Conservation (phyloP, 30 jellyfish, hydroid and myxozoan species). For the Catostylus mosaicus region DNA sequence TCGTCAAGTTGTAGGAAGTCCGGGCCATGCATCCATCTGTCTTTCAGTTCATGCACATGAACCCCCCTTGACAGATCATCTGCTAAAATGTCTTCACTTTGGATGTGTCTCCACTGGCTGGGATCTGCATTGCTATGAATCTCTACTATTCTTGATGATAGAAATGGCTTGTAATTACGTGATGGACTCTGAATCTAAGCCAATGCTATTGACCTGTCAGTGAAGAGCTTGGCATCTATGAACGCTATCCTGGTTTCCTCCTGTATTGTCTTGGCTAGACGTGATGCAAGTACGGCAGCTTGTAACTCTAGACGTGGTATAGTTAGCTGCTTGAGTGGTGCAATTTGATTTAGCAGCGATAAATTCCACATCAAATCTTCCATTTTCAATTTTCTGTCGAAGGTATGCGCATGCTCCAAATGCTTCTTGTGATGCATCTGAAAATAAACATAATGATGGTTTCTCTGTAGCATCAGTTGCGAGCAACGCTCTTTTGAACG, state of each 20-base stretch:
- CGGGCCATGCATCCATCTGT: slow-evolving; percentile 74
- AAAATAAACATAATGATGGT: slow-evolving; percentile 47
- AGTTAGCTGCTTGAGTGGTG: slow-evolving; percentile 68
- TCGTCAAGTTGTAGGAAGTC: slow-evolving; percentile 57
- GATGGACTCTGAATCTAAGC: slow-evolving; percentile 73
- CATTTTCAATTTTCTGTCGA: slow-evolving; percentile 53
- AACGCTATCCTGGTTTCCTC: slow-evolving; percentile 60
- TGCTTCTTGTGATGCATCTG: slow-evolving; percentile 75
- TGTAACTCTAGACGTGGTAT: slow-evolving; percentile 70
- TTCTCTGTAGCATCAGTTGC: slow-evolving; percentile 64
- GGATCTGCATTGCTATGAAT: slow-evolving; percentile 63
- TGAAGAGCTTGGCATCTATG: slow-evolving; percentile 33
- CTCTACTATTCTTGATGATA: slow-evolving; percentile 65
- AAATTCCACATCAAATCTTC: slow-evolving; percentile 33
- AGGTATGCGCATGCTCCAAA: slow-evolving; percentile 80
- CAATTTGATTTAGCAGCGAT: slow-evolving; percentile 70
- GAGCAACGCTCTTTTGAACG: slow-evolving; percentile 41
- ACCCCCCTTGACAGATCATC: slow-evolving; percentile 71
- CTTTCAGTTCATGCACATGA: slow-evolving; percentile 45
- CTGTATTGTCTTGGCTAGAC: slow-evolving; percentile 40
- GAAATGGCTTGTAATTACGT: slow-evolving; percentile 60
- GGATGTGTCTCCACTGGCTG: slow-evolving; percentile 55
- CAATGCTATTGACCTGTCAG: slow-evolving; percentile 60
- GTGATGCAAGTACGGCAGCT: slow-evolving; percentile 79
- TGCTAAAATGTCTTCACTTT: slow-evolving; percentile 56